Evolutionary conservation across 37 sponge, comb jelly and placozoan genomes (phyloP).

Genomic region (Beroe ovata): DNA sequence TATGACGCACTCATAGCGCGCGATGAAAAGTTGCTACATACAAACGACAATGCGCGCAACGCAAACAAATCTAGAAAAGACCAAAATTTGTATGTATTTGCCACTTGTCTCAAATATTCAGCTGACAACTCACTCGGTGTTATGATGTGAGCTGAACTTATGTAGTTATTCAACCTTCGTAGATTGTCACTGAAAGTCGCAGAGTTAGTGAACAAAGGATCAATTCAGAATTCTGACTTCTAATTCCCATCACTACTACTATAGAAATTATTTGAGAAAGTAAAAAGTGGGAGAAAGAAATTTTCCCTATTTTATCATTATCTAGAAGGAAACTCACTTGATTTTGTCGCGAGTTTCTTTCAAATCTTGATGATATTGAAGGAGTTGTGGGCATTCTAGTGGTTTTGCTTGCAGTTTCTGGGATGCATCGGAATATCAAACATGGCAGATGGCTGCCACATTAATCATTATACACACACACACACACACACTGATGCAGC

Average conservation of each 20-base stretch:
- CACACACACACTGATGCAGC: no score
- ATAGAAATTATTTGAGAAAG: no score
- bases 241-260: no score
- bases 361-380: not conserved
- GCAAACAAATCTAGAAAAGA: not conserved
- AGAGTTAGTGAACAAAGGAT: not conserved
- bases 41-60: not conserved
- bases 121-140: not conserved
- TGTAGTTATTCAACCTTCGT: not conserved
- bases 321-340: no score
- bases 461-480: no score
- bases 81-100: not conserved
- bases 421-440: not conserved
- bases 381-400: not conserved
- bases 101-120: no score
- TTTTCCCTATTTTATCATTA: no score
- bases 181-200: conserved; percentile 39
- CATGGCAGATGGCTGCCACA: no score
- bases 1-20: conserved; percentile 14
- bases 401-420: conserved; percentile 41
- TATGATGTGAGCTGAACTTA: conserved; percentile 10
- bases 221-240: not conserved
- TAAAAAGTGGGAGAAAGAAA: no score
- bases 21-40: not conserved
- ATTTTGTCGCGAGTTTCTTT: not conserved